These are phyloP conservation scores for Pachypeltis micranthus DNA, from an alignment of 1,140 invertebrate species.

Conservation along the genomic window DNA sequence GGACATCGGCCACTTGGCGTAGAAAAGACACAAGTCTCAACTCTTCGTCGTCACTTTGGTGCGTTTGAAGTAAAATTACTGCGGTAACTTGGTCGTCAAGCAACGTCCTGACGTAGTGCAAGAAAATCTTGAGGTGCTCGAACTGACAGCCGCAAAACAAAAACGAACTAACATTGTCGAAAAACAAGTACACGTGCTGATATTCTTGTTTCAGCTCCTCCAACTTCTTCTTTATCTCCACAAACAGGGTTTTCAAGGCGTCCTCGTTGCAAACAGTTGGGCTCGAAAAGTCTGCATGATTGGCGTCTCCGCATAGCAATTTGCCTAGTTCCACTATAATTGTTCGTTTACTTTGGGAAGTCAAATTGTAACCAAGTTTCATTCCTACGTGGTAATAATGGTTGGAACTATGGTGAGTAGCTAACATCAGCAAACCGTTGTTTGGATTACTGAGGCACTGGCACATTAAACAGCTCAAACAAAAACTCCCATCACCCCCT, in stretches of 20 bases:
- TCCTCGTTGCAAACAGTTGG: neutral
- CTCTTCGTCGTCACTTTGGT: neutral
- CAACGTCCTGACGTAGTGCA: neutral
- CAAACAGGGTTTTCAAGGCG: neutral
- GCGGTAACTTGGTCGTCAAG: neutral
- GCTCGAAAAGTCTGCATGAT: neutral
- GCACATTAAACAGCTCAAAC: neutral
- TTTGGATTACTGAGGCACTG: neutral
- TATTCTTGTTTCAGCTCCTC: neutral
- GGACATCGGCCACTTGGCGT: neutral
- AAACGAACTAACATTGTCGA: neutral
- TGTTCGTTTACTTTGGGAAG: neutral
- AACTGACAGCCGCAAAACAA: neutral
- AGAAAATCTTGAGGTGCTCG: neutral
- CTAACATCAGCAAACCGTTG: neutral
- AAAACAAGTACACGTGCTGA: neutral
- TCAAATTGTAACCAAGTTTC: constrained; percentile 1
- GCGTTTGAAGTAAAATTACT: neutral
- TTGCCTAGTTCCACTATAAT: neutral
- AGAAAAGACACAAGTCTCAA: neutral
- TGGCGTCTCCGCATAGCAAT: neutral
- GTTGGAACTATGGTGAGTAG: neutral
- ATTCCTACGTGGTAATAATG: constrained; percentile 13
- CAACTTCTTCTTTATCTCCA: neutral
- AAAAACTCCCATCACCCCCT: constrained; percentile 1